A percentile compares a stretch with the other conserved stretches of the same genome.
Evolutionary conservation across 2,888 invertebrate species (phyloP).

Genomic region (Hipparchia sbordonii): DNA sequence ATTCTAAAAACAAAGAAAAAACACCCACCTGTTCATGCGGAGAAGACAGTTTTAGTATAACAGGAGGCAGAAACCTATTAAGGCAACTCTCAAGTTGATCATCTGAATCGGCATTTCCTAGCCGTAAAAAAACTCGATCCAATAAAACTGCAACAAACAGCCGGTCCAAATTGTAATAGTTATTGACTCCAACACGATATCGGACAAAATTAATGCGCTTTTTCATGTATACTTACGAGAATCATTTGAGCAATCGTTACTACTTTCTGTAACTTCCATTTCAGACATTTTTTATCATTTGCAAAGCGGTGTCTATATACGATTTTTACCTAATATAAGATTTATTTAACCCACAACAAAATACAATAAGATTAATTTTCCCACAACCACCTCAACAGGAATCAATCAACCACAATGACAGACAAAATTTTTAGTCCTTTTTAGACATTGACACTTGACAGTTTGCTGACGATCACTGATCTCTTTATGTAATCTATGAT

Average conservation of each 20-base stretch:
- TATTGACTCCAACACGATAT: background rate
- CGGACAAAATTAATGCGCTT: conserved; percentile 3
- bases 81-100: conserved; percentile 93
- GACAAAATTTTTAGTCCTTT: too few species aligned
- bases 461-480: too few species aligned
- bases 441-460: too few species aligned
- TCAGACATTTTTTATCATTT: conserved; percentile 65
- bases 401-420: too few species aligned
- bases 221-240: conserved; percentile 58
- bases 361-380: background rate
- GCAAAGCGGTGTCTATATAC: conserved; percentile 10
- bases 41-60: conserved; percentile 94
- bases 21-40: conserved; percentile 89
- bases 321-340: too few species aligned
- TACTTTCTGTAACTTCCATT: conserved; percentile 73
- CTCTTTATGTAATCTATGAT: too few species aligned
- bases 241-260: conserved; percentile 72
- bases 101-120: conserved; percentile 95
- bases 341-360: background rate
- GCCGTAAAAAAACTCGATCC: conserved; percentile 93
- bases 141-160: conserved; percentile 86
- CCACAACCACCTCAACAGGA: too few species aligned
- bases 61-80: conserved; percentile 91
- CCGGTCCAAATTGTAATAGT: conserved; percentile 41
- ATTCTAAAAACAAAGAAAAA: background rate